Conservation (phyloP, 2,113 vertebrate genomes). For the Anas platyrhynchos region DNA sequence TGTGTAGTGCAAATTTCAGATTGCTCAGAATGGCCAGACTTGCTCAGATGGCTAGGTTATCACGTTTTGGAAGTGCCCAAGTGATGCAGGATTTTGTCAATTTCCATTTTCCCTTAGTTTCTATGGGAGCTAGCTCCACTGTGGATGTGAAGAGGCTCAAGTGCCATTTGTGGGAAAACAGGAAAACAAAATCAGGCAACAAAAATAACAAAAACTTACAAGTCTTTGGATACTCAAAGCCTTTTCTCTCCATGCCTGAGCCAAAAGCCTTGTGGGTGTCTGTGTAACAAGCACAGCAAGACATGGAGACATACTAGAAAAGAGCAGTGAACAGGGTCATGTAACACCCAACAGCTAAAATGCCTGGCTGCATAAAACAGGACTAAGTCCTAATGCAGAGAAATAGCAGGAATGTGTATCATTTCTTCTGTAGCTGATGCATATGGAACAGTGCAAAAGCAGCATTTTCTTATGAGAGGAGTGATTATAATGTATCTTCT, state of each 20-base stretch:
- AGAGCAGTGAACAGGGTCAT: background rate
- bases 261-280: background rate
- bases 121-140: background rate
- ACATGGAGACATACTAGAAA: background rate
- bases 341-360: background rate
- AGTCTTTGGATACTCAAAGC: background rate
- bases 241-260: background rate
- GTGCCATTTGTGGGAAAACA: background rate
- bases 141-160: background rate
- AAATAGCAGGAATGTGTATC: fast-evolving
- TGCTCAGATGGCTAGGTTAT: background rate
- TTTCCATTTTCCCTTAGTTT: background rate
- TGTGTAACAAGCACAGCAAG: background rate
- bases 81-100: background rate
- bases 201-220: background rate
- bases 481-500: background rate
- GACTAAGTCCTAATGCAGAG: background rate
- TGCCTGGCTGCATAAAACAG: background rate
- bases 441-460: background rate
- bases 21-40: background rate
- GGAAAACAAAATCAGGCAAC: background rate
- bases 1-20: background rate
- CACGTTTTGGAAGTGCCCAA: background rate
- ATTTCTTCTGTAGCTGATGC: background rate
- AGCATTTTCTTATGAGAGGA: background rate